phyloP scores from a whole-genome alignment of 2,113 vertebrate genomes.

The Cricetomys ansorgei region DNA sequence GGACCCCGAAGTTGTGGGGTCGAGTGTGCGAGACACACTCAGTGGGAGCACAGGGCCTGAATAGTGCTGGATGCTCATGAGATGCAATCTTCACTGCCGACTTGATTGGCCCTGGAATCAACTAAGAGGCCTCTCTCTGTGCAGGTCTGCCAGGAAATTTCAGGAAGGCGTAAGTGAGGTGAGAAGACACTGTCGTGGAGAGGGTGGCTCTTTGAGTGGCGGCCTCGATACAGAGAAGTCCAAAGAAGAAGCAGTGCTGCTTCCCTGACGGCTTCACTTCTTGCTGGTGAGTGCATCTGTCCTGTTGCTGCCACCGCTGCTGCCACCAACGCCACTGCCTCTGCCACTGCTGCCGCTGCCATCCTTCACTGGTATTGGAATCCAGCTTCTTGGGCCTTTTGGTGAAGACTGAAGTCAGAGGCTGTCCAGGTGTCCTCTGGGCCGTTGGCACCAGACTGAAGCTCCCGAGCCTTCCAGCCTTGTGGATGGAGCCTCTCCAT shows the following conservation, averaged over 20 bases:
- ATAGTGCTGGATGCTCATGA: background rate
- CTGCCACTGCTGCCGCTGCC: background rate
- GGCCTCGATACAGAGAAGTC: too few species aligned
- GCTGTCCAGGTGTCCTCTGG: background rate
- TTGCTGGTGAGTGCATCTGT: background rate
- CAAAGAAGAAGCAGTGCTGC: too few species aligned
- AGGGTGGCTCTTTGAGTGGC: too few species aligned
- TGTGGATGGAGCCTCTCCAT: background rate
- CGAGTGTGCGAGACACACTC: background rate
- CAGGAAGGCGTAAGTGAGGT: too few species aligned
- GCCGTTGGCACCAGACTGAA: background rate
- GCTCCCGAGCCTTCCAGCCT: background rate
- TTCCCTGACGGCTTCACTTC: too few species aligned
- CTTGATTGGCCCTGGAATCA: background rate
- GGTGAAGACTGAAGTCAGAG: background rate
- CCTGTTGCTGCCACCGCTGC: background rate
- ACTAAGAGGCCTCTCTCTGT: too few species aligned
- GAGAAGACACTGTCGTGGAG: too few species aligned
- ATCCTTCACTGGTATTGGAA: background rate
- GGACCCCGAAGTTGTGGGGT: background rate
- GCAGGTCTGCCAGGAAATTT: too few species aligned
- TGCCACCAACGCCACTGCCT: too few species aligned
- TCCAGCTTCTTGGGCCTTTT: background rate
- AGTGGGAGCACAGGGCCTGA: too few species aligned
- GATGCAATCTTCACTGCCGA: background rate